Evolutionary conservation across 1,140 invertebrate species (phyloP).

Genomic region (Drosophila tani): DNA sequence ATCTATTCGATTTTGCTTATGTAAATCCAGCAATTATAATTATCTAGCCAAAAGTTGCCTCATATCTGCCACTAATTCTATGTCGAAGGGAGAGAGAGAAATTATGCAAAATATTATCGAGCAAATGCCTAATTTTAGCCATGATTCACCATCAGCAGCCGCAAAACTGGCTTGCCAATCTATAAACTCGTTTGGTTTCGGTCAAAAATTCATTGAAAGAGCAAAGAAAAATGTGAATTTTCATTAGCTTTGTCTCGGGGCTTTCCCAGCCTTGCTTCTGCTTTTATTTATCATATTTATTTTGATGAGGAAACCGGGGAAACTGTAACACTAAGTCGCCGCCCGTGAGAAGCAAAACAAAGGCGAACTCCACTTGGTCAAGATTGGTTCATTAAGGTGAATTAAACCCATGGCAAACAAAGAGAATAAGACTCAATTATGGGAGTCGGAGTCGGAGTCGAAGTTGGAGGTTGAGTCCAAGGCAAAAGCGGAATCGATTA

Average conservation of each 20-base stretch:
- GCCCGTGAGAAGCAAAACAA: slow-evolving; percentile 45
- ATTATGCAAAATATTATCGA: slow-evolving; percentile 64
- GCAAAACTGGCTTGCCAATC: slow-evolving; percentile 50
- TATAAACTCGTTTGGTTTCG: slow-evolving; percentile 65
- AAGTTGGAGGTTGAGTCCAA: slow-evolving; percentile 35
- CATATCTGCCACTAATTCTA: slow-evolving; percentile 70
- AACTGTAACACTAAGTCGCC: slow-evolving; percentile 50
- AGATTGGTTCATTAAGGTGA: slow-evolving; percentile 64
- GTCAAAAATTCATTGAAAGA: slow-evolving; percentile 1
- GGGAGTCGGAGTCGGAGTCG: slow-evolving; percentile 14
- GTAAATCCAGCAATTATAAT: slow-evolving; percentile 71
- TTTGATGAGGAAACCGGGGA: slow-evolving; percentile 40
- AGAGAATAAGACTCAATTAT: slow-evolving; percentile 56
- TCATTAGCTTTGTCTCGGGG: slow-evolving; percentile 56
- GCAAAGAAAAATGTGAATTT: slow-evolving; percentile 51
- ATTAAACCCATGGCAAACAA: slow-evolving; percentile 58
- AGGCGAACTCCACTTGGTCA: slow-evolving; percentile 36
- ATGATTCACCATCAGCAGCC: slow-evolving; percentile 58
- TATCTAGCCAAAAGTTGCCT: slow-evolving; percentile 55
- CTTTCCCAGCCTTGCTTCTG: slow-evolving; percentile 63
- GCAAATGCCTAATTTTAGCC: slow-evolving; percentile 73
- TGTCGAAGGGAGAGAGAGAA: slow-evolving; percentile 39
- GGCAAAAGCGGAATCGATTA: slow-evolving; percentile 62
- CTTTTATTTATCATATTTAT: slow-evolving; percentile 58
- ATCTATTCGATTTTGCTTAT: slow-evolving; percentile 61